These are phyloP conservation scores for Lissonota sp. DNA, from an alignment of 2,888 invertebrate species.

Conservation along the genomic window DNA sequence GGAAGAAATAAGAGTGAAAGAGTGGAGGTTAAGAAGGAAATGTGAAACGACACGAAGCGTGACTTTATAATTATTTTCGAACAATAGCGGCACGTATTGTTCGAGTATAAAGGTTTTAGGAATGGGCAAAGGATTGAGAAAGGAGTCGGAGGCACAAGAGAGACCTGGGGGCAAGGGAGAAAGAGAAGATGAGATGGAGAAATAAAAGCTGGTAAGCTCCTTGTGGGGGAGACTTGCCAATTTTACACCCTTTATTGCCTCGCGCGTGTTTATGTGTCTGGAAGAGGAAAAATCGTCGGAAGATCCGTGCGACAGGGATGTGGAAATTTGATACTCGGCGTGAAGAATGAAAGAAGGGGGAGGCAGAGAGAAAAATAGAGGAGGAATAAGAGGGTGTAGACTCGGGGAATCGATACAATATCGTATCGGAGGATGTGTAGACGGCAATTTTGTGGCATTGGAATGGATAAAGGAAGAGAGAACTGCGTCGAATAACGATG, in stretches of 20 bases:
- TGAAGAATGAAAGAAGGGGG: slow-evolving; percentile 24
- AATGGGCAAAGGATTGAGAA: neutral
- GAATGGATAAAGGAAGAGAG: slow-evolving; percentile 43
- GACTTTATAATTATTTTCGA: slow-evolving; percentile 41
- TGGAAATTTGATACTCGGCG: slow-evolving; percentile 36
- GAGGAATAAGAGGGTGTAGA: slow-evolving; percentile 37
- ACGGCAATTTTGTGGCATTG: slow-evolving; percentile 68
- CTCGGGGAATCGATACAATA: slow-evolving; percentile 65
- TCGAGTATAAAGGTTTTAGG: neutral
- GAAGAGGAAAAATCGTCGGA: slow-evolving; percentile 39
- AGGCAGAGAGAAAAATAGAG: slow-evolving; percentile 50
- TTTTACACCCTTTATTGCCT: slow-evolving; percentile 33
- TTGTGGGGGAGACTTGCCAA: slow-evolving; percentile 9
- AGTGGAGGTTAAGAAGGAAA: slow-evolving; percentile 5
- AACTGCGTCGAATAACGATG: slow-evolving; percentile 53
- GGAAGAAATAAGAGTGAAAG: neutral
- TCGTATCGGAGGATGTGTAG: slow-evolving; percentile 67
- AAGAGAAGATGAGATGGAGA: slow-evolving; percentile 20
- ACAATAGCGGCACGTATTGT: slow-evolving; percentile 23
- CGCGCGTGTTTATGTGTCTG: slow-evolving; percentile 4
- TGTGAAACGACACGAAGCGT: slow-evolving; percentile 46
- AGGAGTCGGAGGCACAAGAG: neutral
- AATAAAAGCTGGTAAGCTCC: slow-evolving; percentile 16
- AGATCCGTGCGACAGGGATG: slow-evolving; percentile 21
- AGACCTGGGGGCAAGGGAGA: slow-evolving; percentile 8